phyloP scores from a whole-genome alignment of 2,113 vertebrate genomes.

The Lipotes vexillifer region DNA sequence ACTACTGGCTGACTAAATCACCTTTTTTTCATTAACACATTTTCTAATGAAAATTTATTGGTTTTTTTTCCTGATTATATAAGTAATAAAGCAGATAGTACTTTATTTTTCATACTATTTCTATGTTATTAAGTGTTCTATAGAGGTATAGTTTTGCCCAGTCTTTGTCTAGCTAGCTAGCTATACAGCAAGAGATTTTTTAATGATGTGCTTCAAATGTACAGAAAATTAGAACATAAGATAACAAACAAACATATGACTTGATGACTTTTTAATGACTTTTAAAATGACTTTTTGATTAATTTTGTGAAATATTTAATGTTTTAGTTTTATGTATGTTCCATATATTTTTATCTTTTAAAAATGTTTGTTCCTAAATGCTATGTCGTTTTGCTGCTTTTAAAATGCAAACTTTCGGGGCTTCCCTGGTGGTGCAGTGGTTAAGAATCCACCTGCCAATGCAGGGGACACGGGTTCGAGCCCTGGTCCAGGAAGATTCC shows the following conservation, averaged over 20 bases:
- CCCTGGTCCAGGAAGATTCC: too few species aligned
- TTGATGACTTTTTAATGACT: not conserved
- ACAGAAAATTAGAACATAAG: not conserved
- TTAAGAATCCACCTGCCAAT: too few species aligned
- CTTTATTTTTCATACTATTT: not conserved
- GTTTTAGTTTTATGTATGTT: not conserved
- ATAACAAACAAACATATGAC: not conserved
- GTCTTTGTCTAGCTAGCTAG: not conserved
- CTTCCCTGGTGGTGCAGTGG: too few species aligned
- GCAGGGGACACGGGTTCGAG: too few species aligned
- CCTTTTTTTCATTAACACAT: not conserved
- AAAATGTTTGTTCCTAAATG: not conserved
- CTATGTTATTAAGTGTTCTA: not conserved
- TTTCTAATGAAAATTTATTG: not conserved
- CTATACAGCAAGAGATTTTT: not conserved
- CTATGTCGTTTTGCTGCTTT: not conserved
- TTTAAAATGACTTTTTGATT: not conserved
- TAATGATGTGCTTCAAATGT: not conserved
- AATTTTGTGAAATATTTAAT: not conserved
- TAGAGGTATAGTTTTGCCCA: not conserved
- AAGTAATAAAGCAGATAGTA: not conserved
- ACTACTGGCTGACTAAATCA: not conserved
- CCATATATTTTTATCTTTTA: not conserved
- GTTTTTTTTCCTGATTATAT: not conserved
- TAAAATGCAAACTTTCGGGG: not conserved